Conservation (phyloP, 1,140 invertebrate species). For the Archivesica marissinica region DNA sequence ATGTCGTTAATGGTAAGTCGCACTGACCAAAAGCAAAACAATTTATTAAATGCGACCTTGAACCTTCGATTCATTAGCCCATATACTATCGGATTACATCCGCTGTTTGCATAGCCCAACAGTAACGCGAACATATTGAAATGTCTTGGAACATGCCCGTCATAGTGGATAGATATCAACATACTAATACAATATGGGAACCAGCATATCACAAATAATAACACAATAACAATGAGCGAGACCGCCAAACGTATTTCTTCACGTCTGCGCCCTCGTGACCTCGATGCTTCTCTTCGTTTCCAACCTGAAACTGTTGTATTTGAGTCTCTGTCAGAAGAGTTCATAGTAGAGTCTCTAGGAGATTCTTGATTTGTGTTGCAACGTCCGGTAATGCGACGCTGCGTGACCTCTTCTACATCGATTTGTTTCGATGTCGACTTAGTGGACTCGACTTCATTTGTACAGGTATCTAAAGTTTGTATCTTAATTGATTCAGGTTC, state of each 20-base stretch:
- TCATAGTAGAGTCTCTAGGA: too few species aligned
- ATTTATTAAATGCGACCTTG: conserved; percentile 69
- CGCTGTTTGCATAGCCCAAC: conserved; percentile 79
- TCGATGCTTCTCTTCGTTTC: too few species aligned
- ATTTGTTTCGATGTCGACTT: too few species aligned
- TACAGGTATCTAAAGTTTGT: too few species aligned
- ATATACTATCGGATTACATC: conserved; percentile 79
- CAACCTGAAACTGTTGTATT: too few species aligned
- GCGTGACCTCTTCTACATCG: too few species aligned
- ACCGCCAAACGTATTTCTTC: conserved; percentile 75
- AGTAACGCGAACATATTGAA: conserved; percentile 76
- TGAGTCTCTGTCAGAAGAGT: too few species aligned
- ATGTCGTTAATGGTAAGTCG: too few species aligned
- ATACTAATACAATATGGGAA: conserved; percentile 80
- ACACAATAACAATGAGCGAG: conserved; percentile 72
- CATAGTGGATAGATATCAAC: conserved; percentile 73
- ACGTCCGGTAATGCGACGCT: too few species aligned
- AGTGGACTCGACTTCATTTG: too few species aligned
- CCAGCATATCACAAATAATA: conserved; percentile 78
- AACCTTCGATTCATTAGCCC: conserved; percentile 77
- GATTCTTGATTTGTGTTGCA: too few species aligned
- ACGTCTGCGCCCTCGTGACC: conserved; percentile 19
- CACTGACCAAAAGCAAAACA: conserved; percentile 70
- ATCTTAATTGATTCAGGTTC: too few species aligned
- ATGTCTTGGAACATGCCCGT: conserved; percentile 36